These are phyloP conservation scores for Numenius phaeopus DNA, from an alignment of 2,797 vertebrate genomes.

Conservation along the genomic window DNA sequence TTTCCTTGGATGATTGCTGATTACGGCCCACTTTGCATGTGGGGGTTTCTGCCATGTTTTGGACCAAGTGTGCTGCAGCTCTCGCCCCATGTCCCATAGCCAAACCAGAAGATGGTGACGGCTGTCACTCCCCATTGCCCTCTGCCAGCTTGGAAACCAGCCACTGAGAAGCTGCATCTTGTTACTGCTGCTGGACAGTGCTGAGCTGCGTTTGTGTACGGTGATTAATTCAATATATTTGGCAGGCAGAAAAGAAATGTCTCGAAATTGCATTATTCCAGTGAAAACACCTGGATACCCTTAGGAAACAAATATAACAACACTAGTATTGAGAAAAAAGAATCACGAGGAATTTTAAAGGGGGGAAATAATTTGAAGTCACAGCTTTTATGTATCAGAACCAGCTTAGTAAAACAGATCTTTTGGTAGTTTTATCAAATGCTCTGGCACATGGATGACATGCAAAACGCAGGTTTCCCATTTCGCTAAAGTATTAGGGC, in stretches of 20 bases:
- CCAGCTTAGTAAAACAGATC: constrained; percentile 8
- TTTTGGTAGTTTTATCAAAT: not conserved
- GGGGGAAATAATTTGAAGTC: not conserved
- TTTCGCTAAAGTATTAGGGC: not conserved
- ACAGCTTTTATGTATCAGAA: constrained; percentile 12
- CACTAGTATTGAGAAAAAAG: not conserved
- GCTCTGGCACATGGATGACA: not conserved
- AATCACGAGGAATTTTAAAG: constrained; percentile 25
- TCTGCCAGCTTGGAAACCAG: not conserved
- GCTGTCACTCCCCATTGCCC: not conserved
- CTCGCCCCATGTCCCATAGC: not conserved
- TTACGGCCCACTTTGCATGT: not conserved
- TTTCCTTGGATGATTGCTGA: not conserved
- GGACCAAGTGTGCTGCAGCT: not conserved
- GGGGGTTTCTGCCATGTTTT: not conserved
- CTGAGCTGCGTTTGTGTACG: fast-evolving
- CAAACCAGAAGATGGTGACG: not conserved
- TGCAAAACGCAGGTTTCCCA: not conserved
- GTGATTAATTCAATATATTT: constrained; percentile 26
- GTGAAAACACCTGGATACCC: constrained; percentile 23
- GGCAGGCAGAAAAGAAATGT: not conserved
- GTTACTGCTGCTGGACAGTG: not conserved
- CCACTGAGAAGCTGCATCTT: constrained; percentile 8
- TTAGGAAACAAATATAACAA: constrained; percentile 45
- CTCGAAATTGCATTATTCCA: constrained; percentile 18